Base-by-base conservation (phyloP, 30 jellyfish, hydroid and myxozoan genomes). In the Aurelia coerulea region DNA sequence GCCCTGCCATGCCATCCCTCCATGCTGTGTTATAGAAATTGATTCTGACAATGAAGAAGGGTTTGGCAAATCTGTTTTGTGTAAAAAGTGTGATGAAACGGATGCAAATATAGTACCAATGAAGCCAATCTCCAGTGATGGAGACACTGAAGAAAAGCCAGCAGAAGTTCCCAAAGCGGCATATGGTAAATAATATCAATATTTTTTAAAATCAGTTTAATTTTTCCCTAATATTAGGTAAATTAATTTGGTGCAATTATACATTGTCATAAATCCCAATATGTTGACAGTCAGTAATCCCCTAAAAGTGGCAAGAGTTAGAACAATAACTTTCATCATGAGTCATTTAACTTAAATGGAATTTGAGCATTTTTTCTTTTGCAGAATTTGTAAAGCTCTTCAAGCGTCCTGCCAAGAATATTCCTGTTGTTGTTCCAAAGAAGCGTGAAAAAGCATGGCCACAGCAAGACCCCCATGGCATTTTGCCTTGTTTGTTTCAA, bases 1-100 rank as follows among this genome's bases (percentile, higher is more conserved):
- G 29, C 67, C 67, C n/a, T 58, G 67, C 5, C 67, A 58, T 18
- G 67, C 67, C 29, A 58, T 58, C 67, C 67, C 67, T 58, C 67
- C 67, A 58, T 58, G 67, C 67, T 37, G 46, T 37, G 46, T 37
- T 37, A 4, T 37, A 37, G n/a, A 15, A 18, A 18, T 12, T 2
- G 67, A 15, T 5, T 12, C 29, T 58, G 67, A 58, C 5, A 5
- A 18, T 18, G 29, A 58, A 12, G 67, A 58, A 58, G 67, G 67
- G 29, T 58, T 58, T 58, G 67, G 67, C 29, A 58, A 58, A 58
- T 18, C 67, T 12, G 67, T 58, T 58, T 2, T 58, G 2, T 58
- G 67, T 37, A 37, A 37, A 37, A 37, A 1, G 46, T 37, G 46
- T 4, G 4, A 4, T 37, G 46, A 37, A 37, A 37, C 4, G 46